Evolutionary conservation across 2,888 invertebrate species (phyloP).

Genomic region (Pimpla rufipes): DNA sequence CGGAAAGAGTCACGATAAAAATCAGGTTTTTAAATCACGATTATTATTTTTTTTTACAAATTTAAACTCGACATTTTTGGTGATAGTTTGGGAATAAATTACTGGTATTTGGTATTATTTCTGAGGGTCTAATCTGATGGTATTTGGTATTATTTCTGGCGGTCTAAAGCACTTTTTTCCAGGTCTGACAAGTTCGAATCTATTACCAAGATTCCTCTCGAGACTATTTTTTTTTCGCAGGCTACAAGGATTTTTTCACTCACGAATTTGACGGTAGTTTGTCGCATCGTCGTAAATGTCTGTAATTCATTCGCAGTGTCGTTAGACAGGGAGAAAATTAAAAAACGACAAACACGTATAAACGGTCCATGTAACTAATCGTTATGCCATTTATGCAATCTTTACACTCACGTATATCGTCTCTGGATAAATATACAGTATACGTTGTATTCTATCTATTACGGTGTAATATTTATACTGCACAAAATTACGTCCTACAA

Average conservation of each 20-base stretch:
- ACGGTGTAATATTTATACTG: slow-evolving; percentile 15
- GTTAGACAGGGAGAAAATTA: background rate
- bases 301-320: background rate
- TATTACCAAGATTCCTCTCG: too few relatives aligned
- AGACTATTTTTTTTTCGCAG: too few relatives aligned
- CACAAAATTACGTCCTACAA: slow-evolving; percentile 32
- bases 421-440: slow-evolving; percentile 51
- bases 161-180: too few relatives aligned
- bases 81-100: too few relatives aligned
- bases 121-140: too few relatives aligned
- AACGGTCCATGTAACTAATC: slow-evolving; percentile 12
- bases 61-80: too few relatives aligned
- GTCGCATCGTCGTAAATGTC: background rate
- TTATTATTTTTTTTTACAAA: too few relatives aligned
- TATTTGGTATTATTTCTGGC: too few relatives aligned
- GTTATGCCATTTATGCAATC: slow-evolving; percentile 26
- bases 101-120: too few relatives aligned
- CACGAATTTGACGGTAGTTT: background rate
- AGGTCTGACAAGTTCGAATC: background rate
- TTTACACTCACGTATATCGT: slow-evolving; percentile 49
- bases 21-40: too few relatives aligned
- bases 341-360: background rate
- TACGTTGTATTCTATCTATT: slow-evolving; percentile 39
- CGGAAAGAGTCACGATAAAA: too few relatives aligned
- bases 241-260: slow-evolving; percentile 6